These are phyloP conservation scores for Austrofundulus limnaeus DNA, from an alignment of 2,113 vertebrate species.

Conservation along the genomic window DNA sequence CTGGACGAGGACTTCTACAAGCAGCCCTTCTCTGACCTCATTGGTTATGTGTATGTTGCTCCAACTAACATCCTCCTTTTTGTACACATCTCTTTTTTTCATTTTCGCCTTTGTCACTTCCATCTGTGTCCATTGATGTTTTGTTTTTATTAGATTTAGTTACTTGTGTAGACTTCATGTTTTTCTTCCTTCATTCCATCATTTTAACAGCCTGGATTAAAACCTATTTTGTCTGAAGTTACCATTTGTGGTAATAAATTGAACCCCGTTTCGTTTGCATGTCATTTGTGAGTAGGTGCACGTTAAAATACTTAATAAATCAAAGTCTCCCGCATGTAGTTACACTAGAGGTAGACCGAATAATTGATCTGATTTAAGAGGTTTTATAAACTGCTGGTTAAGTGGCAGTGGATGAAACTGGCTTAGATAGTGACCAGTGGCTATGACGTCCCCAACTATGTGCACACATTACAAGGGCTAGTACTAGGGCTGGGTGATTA, in stretches of 20 bases:
- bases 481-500: no score
- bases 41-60: conserved; percentile 99
- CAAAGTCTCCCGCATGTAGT: conserved; percentile 40
- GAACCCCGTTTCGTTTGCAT: conserved; percentile 34
- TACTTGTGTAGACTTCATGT: background rate
- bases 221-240: background rate
- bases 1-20: conserved; percentile 99
- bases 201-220: conserved; percentile 4
- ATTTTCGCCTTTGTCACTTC: conserved; percentile 20
- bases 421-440: background rate
- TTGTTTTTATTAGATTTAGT: background rate
- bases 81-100: background rate
- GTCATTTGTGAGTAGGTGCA: conserved; percentile 33
- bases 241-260: conserved; percentile 1
- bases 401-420: no score
- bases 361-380: background rate
- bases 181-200: background rate
- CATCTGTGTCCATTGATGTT: conserved; percentile 24
- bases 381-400: background rate
- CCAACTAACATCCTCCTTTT: conserved; percentile 85
- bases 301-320: conserved; percentile 16
- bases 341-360: conserved; percentile 15
- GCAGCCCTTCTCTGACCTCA: conserved; percentile 99
- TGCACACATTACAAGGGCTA: background rate
- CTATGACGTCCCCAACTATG: background rate